Evolutionary conservation across 2,888 invertebrate genomes (phyloP), one percentile per base, ranked within the genome.

Genomic region (Crioceris asparagi): DNA sequence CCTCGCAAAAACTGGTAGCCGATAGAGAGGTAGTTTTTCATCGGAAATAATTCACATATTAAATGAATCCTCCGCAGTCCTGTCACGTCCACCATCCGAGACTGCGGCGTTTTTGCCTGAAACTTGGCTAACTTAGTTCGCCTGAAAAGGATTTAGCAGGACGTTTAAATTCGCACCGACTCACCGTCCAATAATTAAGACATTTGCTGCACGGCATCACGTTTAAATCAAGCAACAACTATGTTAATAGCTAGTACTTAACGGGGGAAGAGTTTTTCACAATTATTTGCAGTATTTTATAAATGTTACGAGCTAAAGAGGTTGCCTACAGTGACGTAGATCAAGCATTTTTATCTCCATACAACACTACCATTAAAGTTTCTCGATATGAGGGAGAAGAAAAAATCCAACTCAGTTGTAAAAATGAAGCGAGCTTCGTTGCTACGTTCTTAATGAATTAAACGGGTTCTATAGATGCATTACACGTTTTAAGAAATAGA

Each of bases 161-260:
- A 60, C 56, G 64, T 64, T 64, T 64, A 57, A 59, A 64, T 64
- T 64, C 64, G 61, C 62, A 51, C 62, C 58, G 61, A 55, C 55
- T 54, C 59, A 52, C 54, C 54, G 52, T 52, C 50, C 60, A 60
- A 63, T 63, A 64, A 64, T 64, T 64, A 64, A 64, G 64, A 64
- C 63, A 62, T 64, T 64, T 62, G 60, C 61, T 59, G 55, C 60
- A 59, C 58, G 60, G 57, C 59, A 59, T 61, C 61, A 61, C 61
- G 61, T 61, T 62, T 63, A 63, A 62, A 64, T 62, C 62, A 61
- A 60, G 60, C 55, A 56, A 55, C 58, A 61, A 60, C 59, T 63
- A 64, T 63, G 62, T 62, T 64, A 62, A 64, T 64, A 57, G 61
- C 51, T 49, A 52, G 51, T 57, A 52, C 54, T 55, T 52, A 55